Evolutionary conservation across 53 echinoderm and acorn worm species (phyloP).

Genomic region (Henricia sp.): DNA sequence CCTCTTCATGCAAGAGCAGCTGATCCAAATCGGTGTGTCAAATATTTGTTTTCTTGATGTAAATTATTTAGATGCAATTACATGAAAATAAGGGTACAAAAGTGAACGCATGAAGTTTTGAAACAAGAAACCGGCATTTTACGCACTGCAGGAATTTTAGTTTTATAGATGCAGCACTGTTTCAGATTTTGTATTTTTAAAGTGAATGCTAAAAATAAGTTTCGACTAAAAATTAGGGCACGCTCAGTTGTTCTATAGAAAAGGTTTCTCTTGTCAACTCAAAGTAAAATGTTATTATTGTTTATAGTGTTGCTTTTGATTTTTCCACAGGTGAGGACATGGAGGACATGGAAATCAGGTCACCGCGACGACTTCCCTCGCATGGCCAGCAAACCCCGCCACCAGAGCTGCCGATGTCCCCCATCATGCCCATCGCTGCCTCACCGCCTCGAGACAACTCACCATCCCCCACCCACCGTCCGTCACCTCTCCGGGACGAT

Average conservation of each 20-base stretch:
- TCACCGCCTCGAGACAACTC: not conserved
- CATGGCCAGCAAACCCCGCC: not conserved
- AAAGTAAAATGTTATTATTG: not conserved
- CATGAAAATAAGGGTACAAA: not conserved
- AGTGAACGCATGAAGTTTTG: not conserved
- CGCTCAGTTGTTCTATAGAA: too few species aligned
- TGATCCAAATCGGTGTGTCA: not conserved
- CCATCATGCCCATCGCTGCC: not conserved
- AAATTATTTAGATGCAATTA: not conserved
- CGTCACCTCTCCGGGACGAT: not conserved
- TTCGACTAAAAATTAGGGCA: too few species aligned
- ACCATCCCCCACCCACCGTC: not conserved
- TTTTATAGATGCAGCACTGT: too few species aligned
- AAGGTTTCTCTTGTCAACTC: not conserved
- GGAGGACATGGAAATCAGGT: not conserved
- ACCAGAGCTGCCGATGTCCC: too few species aligned
- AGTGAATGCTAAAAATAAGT: too few species aligned
- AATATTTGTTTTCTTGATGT: not conserved
- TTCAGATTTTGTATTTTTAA: too few species aligned
- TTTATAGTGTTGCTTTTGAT: not conserved
- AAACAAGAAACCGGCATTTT: too few species aligned
- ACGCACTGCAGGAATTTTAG: too few species aligned
- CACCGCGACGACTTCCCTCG: not conserved
- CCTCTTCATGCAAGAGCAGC: conserved; percentile 28
- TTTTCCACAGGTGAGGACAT: not conserved